Conservation (phyloP, 2,797 vertebrate species). For the Sarcophilus harrisii region DNA sequence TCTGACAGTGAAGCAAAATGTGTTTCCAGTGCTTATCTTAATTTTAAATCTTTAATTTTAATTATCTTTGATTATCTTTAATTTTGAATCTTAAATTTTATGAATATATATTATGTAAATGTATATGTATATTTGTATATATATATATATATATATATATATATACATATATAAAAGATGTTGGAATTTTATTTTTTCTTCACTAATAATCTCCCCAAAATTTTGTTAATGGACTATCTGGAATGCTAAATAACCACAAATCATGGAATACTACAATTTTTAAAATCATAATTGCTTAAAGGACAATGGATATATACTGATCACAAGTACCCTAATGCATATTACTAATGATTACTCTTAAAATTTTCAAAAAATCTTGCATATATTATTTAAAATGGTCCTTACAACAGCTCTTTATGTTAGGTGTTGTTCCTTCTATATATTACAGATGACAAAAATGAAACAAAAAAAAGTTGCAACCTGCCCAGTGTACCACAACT, state of each 20-base stretch:
- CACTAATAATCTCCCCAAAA: background rate
- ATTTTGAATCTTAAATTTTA: background rate
- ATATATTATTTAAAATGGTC: background rate
- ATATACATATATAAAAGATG: background rate
- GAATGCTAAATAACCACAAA: background rate
- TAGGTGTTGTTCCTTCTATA: background rate
- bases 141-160: background rate
- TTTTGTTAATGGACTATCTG: background rate
- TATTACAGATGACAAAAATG: background rate
- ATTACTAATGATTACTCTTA: background rate
- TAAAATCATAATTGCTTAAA: background rate
- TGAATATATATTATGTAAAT: background rate
- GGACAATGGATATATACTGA: background rate
- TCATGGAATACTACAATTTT: background rate
- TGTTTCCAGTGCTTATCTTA: background rate
- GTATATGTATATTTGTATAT: too few relatives aligned
- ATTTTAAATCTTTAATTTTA: too few relatives aligned
- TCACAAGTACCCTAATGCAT: background rate
- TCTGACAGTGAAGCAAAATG: background rate
- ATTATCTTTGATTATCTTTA: too few relatives aligned
- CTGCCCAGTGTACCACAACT: background rate
- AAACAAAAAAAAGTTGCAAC: background rate
- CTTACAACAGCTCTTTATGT: background rate
- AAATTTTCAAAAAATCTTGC: background rate
- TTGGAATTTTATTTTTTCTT: background rate